Base-by-base conservation (phyloP, 2,888 invertebrate species). In the Hetaerina titia region DNA sequence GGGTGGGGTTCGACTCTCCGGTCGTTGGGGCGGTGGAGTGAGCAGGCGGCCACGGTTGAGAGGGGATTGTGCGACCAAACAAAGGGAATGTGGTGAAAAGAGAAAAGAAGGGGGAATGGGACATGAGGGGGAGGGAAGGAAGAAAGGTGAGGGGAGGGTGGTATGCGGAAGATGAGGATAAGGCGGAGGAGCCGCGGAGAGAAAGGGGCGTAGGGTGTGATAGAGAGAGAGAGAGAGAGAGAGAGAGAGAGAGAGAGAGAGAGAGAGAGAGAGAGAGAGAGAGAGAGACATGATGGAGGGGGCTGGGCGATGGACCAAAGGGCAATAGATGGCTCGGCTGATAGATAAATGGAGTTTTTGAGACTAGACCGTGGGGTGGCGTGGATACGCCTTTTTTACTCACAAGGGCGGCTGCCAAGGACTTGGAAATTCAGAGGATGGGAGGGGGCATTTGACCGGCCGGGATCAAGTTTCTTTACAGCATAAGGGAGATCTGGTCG, bases 1-100 rank as follows among this genome's bases (percentile, higher is more conserved):
- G 95, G 22, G 88, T 92, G 88, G 22, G 94, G 95, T 94, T 94
- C 96, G 97, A 97, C 97, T 97, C 97, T 97, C 96, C 96, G 96
- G 96, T 96, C 95, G 96, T 96, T 96, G 95, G 69, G 74, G n/a
- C 11, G 31, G 81, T 19, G n/a, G 22, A 13, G 81, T 31, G 8
- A n/a, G 90, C 17, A 22, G 64, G 19, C 45, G 90, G 19, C 25
- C 8, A 31, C 9, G 17, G 25, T 63, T 31, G 63, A 64, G 90
- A 90, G 22, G 31, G 92, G 57, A 69, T 45, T 45, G 63, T 63
- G 90, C 31, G 64, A 22, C 45, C 17, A 63, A 45, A 63, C 60
- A 31, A 63, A 63, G 63, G 25, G 63, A 63, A 60, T n/a, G 25
- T 90, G 90, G 60, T 17, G 92, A 22, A 22, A 69, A 56, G 31